These are phyloP conservation scores for Haliaeetus leucogaster DNA, from an alignment of 2,113 vertebrate genomes.

Conservation along the genomic window DNA sequence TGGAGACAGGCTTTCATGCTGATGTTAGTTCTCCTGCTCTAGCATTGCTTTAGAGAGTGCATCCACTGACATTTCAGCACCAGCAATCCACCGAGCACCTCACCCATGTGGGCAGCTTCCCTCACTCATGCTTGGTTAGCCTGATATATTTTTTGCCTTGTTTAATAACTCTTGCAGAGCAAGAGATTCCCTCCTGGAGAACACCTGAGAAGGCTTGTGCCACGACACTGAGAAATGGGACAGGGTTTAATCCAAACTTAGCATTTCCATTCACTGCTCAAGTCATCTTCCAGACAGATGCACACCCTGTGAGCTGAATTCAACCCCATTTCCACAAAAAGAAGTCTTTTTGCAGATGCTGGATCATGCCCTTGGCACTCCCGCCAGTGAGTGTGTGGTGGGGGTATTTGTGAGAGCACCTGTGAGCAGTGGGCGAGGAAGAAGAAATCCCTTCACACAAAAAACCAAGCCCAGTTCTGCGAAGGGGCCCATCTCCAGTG, in stretches of 20 bases:
- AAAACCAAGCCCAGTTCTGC: not conserved
- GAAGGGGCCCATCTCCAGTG: not conserved
- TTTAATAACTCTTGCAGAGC: not conserved
- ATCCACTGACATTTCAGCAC: not conserved
- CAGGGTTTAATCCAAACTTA: not conserved
- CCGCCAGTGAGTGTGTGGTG: rapidly evolving
- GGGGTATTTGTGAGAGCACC: not conserved
- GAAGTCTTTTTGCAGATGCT: not conserved
- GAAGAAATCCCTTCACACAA: too few relatives aligned
- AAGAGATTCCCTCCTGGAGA: not conserved
- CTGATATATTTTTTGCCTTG: not conserved
- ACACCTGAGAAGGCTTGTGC: not conserved
- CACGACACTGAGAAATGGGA: not conserved
- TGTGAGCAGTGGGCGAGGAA: not conserved
- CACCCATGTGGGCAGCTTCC: not conserved
- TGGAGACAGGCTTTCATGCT: not conserved
- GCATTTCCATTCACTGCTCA: not conserved
- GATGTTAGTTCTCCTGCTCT: not conserved
- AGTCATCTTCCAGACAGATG: not conserved
- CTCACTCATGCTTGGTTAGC: not conserved
- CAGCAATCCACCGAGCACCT: not conserved
- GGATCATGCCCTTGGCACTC: not conserved
- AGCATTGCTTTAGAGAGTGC: not conserved
- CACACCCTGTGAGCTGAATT: not conserved
- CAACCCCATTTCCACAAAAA: not conserved